These are phyloP conservation scores for Elgaria multicarinata DNA, from an alignment of 2,113 vertebrate species.

Conservation along the genomic window DNA sequence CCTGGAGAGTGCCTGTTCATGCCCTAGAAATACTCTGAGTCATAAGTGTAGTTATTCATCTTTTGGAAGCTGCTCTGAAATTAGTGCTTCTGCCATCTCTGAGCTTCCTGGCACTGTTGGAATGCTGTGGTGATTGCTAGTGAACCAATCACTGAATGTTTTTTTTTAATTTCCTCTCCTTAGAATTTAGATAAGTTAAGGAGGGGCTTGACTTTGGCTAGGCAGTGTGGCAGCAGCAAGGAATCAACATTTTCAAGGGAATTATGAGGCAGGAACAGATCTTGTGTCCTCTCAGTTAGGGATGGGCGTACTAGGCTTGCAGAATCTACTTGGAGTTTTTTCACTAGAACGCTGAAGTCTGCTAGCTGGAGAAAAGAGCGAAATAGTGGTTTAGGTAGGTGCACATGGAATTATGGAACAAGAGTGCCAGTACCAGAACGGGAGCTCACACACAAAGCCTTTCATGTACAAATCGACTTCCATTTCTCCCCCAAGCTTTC, in stretches of 20 bases:
- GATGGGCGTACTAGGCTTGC: not conserved
- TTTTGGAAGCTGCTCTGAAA: not conserved
- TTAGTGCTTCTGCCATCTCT: not conserved
- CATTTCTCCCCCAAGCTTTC: not conserved
- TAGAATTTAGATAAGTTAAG: not conserved
- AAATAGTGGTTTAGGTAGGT: not conserved
- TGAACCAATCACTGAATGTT: not conserved
- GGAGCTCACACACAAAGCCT: not conserved
- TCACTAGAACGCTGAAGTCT: not conserved
- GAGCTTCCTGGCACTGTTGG: not conserved
- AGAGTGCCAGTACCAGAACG: not conserved
- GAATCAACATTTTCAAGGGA: not conserved
- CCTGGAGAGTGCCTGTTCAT: not conserved
- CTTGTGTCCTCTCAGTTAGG: not conserved
- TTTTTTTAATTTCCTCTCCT: too few species aligned
- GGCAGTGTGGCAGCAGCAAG: not conserved
- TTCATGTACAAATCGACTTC: not conserved
- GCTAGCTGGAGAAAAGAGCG: not conserved
- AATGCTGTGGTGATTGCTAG: not conserved
- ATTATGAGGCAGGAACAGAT: not conserved
- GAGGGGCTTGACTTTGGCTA: not conserved
- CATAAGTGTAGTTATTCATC: not conserved
- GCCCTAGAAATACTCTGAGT: not conserved
- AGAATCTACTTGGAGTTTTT: not conserved
- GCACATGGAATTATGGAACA: not conserved